A percentile compares a stretch with the other conserved stretches of the same genome.
Conservation (phyloP, 2,113 vertebrate species). For the Microtus montanus region DNA sequence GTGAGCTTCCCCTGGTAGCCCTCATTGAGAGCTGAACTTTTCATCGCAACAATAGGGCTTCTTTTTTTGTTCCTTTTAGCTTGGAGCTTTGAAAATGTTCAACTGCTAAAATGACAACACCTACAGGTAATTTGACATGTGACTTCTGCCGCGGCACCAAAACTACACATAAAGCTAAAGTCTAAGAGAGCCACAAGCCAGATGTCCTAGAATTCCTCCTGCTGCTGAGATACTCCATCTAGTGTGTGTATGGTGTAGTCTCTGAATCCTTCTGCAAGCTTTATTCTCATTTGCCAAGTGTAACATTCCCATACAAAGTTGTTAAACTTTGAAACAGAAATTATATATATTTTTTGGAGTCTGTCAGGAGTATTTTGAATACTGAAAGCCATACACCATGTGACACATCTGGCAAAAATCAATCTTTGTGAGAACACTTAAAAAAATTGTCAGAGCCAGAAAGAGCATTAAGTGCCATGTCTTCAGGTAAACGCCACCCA, state of each 20-base stretch:
- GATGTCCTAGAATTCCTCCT: constrained; percentile 13
- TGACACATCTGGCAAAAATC: not conserved
- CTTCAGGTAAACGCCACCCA: not conserved
- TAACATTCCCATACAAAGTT: constrained; percentile 1
- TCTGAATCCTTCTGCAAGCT: constrained; percentile 43
- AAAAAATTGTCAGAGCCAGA: not conserved
- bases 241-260: not conserved
- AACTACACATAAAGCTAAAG: constrained; percentile 53
- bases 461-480: not conserved
- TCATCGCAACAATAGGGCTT: constrained; percentile 50
- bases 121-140: constrained; percentile 65
- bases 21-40: constrained; percentile 52
- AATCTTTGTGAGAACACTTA: not conserved
- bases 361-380: constrained; percentile 33
- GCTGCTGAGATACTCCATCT: not conserved
- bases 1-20: constrained; percentile 48
- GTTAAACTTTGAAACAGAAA: constrained; percentile 32
- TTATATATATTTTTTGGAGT: not conserved
- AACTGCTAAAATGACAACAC: constrained; percentile 54
- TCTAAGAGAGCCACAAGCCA: constrained; percentile 34
- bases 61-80: not conserved
- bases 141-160: constrained; percentile 53
- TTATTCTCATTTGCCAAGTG: constrained; percentile 9
- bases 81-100: constrained; percentile 45
- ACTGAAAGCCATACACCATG: not conserved